These are phyloP conservation scores for Triplophysa dalaica DNA, from an alignment of 2,113 vertebrate species.

Conservation along the genomic window DNA sequence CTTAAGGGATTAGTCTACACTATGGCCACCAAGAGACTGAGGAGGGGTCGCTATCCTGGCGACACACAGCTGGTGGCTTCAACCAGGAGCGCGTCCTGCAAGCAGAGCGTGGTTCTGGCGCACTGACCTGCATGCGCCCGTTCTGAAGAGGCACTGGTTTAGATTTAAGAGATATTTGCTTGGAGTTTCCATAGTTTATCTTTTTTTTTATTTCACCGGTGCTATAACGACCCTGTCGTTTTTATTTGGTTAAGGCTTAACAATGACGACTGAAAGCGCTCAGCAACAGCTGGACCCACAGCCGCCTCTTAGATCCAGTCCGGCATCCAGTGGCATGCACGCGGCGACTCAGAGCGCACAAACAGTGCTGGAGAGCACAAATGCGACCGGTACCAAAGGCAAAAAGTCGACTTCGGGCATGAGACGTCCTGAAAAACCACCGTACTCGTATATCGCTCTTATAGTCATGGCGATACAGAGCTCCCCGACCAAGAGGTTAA, in stretches of 20 bases:
- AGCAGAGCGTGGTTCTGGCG: slow-evolving; percentile 46
- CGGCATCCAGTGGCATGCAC: slow-evolving; percentile 74
- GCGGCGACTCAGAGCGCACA: slow-evolving; percentile 75
- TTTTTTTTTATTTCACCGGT: background rate
- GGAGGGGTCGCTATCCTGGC: slow-evolving; percentile 53
- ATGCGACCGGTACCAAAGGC: slow-evolving; percentile 69
- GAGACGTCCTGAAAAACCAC: slow-evolving; percentile 91
- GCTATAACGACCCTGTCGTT: background rate
- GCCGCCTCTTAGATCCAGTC: slow-evolving; percentile 74
- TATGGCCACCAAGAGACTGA: slow-evolving; percentile 68
- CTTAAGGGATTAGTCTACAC: slow-evolving; percentile 66
- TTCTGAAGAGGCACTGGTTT: background rate
- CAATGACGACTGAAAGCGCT: slow-evolving; percentile 84
- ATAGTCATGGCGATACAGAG: slow-evolving; percentile 98
- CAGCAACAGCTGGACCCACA: slow-evolving; percentile 78
- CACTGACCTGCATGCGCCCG: slow-evolving; percentile 27
- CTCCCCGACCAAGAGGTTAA: slow-evolving; percentile 88
- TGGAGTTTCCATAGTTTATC: background rate
- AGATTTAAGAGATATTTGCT: background rate
- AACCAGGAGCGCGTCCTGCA: slow-evolving; percentile 46
- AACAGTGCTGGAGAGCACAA: slow-evolving; percentile 73
- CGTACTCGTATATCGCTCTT: slow-evolving; percentile 94
- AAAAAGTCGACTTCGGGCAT: slow-evolving; percentile 87
- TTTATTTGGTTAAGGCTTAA: slow-evolving; percentile 35
- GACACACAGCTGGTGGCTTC: slow-evolving; percentile 58